A percentile compares a stretch with the other conserved stretches of the same genome.
phyloP scores from a whole-genome alignment of 1,140 invertebrate genomes.

The Leptoteleia sp. region DNA sequence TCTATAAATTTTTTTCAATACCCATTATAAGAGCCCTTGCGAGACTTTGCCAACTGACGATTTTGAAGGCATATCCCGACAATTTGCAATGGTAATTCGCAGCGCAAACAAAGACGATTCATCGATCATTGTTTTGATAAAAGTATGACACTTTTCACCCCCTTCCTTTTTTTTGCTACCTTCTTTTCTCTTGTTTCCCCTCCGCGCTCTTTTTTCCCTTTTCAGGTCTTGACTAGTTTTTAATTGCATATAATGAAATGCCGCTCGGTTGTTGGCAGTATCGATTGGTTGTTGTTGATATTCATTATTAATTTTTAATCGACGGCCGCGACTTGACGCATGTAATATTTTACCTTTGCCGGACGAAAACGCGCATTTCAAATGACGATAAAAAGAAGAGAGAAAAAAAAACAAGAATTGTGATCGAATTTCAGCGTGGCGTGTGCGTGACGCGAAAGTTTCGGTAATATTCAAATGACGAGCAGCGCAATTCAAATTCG shows the following conservation, averaged over 20 bases:
- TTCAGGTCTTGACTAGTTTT: slow-evolving; percentile 74
- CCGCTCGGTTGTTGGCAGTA: slow-evolving; percentile 21
- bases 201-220: slow-evolving; percentile 73
- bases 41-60: slow-evolving; percentile 14
- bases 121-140: slow-evolving; percentile 69
- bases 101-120: slow-evolving; percentile 67
- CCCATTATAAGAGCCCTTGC: no score
- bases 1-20: no score
- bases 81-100: slow-evolving; percentile 75
- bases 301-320: slow-evolving; percentile 81
- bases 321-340: slow-evolving; percentile 39
- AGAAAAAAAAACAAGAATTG: no score
- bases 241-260: slow-evolving; percentile 78
- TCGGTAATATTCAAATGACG: slow-evolving; percentile 21
- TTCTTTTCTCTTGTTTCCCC: slow-evolving; percentile 67
- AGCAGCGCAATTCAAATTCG: slow-evolving; percentile 9
- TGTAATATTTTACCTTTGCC: slow-evolving; percentile 20
- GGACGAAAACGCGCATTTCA: slow-evolving; percentile 12
- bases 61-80: slow-evolving; percentile 38
- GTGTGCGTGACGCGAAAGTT: slow-evolving; percentile 9
- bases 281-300: slow-evolving; percentile 72
- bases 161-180: no score
- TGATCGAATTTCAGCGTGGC: slow-evolving; percentile 28
- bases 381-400: slow-evolving; percentile 38
- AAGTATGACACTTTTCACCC: slow-evolving; percentile 65